Base-by-base conservation (phyloP, 2,113 vertebrate genomes). In the Muscicapa adusta region DNA sequence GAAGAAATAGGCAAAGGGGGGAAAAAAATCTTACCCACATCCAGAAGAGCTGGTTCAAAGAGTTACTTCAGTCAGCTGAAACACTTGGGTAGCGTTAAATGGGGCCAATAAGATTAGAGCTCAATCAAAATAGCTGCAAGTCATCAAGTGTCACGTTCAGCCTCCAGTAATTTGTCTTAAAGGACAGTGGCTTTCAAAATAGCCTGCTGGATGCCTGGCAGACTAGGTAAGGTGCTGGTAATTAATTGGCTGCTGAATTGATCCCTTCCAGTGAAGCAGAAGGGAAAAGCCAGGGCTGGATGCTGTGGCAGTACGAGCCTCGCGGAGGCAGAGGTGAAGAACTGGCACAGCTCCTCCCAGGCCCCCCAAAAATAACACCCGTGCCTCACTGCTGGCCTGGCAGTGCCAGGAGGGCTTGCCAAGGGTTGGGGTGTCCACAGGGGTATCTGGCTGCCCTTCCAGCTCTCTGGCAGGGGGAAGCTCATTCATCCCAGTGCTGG, bases 161-260 rank as follows among this genome's bases (percentile, higher is more conserved):
- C 82, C 63, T 90, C 67, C 18, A 20, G 67, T 85, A 78, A 74
- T 85, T 92, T 86, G 74, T 91, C 91, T 89, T 67, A n/a, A 65
- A 73, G 89, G 84, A 75, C 8, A 2, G 50, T 42, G 66, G 45
- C 62, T 93, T 93, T 93, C 68, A 89, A 89, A 96, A 63, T 18
- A 89, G 70, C 78, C 61, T 74, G 67, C 78, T 67, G 88, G 90
- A 26, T 91, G 89, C 71, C 82, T 95, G 94, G 90, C 81, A 85
- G 74, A 8, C 1, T 34, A 3, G 5, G 18, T 77, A 92, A 94
- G 63, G 43, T 63, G 75, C 72, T 2, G 10, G 36, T 96, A 95
- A 96, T 96, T 95, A 96, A 96, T 89, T 96, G 71, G 75, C 79
- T 92, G 95, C 72, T 96, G 85, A 88, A 82, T 6, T 90, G 91